Conservation (phyloP, 2,797 vertebrate genomes). For the Rhinatrema bivittatum region DNA sequence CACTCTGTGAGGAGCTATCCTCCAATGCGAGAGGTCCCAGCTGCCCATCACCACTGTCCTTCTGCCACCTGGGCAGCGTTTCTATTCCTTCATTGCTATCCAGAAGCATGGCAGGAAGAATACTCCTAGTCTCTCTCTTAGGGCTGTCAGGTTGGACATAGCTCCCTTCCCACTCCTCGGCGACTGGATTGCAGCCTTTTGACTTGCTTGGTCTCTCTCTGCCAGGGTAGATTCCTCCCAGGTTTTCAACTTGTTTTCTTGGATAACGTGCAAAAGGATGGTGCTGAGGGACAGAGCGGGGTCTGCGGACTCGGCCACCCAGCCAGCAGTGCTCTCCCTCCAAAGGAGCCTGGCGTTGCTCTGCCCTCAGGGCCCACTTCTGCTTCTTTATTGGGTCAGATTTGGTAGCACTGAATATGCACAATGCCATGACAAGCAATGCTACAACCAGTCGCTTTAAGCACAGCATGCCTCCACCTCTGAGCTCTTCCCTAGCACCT, state of each 20-base stretch:
- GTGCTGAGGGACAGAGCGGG: constrained; percentile 44
- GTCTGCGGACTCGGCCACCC: constrained; percentile 42
- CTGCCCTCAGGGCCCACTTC: constrained; percentile 47
- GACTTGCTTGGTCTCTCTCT: background rate
- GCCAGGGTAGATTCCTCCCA: constrained; percentile 7
- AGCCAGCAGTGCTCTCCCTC: constrained; percentile 66
- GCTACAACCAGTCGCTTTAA: constrained; percentile 55
- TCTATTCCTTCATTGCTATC: background rate
- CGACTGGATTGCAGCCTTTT: background rate
- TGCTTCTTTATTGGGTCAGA: constrained; percentile 51
- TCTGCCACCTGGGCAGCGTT: background rate
- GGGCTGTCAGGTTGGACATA: background rate
- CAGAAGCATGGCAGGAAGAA: background rate
- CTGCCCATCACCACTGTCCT: constrained; percentile 2
- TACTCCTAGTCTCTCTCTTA: background rate
- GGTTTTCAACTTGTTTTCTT: constrained; percentile 29
- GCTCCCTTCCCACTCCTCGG: background rate
- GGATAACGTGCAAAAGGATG: constrained; percentile 61
- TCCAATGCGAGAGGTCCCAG: background rate
- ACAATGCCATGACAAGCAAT: constrained; percentile 58
- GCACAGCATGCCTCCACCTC: constrained; percentile 47
- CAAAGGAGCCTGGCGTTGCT: constrained; percentile 33
- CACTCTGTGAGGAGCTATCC: constrained; percentile 5
- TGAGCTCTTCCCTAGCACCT: background rate
- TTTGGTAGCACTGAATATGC: constrained; percentile 46